Conservation (phyloP, 2,797 vertebrate species). For the Sebastes iracundus region DNA sequence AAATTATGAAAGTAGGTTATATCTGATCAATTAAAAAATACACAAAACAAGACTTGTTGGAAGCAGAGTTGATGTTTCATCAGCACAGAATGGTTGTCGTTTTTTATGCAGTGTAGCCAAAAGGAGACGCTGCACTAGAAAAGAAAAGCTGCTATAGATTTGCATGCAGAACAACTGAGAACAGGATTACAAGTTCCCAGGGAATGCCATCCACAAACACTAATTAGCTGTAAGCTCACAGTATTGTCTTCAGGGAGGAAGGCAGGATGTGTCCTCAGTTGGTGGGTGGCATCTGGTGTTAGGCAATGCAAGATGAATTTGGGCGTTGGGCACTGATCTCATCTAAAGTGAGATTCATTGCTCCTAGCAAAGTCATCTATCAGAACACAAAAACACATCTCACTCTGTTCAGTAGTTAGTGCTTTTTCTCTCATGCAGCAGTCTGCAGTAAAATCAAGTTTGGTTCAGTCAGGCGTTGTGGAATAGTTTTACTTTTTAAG, state of each 20-base stretch:
- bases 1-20: neutral
- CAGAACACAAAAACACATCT: neutral
- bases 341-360: conserved; percentile 17
- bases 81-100: neutral
- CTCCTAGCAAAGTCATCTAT: neutral
- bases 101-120: neutral
- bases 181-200: conserved; percentile 54
- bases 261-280: conserved; percentile 27
- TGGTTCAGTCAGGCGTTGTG: neutral
- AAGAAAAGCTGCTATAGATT: conserved; percentile 25
- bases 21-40: neutral
- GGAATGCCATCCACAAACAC: conserved; percentile 59
- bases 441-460: neutral
- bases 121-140: neutral
- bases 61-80: neutral
- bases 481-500: neutral
- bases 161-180: conserved; percentile 26
- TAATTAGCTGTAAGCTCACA: conserved; percentile 60
- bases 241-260: conserved; percentile 41
- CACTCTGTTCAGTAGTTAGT: neutral
- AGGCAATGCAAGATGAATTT: conserved; percentile 8
- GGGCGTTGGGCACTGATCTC: neutral
- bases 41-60: neutral
- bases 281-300: conserved; percentile 55
- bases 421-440: neutral